A percentile compares a stretch with the other conserved stretches of the same genome.
phyloP scores from a whole-genome alignment of 1,140 invertebrate genomes.

The Trichogramma pretiosum region DNA sequence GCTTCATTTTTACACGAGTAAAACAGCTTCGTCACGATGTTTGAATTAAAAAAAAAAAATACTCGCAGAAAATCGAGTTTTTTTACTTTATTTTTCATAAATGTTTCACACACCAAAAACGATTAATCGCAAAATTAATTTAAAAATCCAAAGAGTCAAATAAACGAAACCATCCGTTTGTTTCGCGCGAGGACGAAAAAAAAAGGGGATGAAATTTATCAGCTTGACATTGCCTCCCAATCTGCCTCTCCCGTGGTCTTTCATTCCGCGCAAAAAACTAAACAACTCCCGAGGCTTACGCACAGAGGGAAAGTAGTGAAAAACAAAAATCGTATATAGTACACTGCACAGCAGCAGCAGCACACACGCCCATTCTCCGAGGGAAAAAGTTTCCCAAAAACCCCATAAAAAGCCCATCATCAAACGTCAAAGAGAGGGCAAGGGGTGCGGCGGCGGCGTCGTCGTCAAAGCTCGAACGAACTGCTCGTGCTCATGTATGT shows the following conservation, averaged over 20 bases:
- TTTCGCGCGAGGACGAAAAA: no score
- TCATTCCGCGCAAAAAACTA: background rate
- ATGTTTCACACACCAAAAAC: no score
- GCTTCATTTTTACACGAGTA: no score
- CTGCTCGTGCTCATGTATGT: background rate
- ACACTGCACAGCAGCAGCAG: background rate
- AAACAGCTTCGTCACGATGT: no score
- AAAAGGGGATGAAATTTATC: no score
- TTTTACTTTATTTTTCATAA: no score
- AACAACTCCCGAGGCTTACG: background rate
- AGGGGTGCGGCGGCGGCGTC: background rate
- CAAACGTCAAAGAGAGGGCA: background rate
- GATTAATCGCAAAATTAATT: no score
- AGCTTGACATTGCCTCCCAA: background rate
- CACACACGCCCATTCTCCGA: background rate
- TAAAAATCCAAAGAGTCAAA: no score
- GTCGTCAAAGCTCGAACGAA: background rate
- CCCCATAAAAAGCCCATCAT: conserved; percentile 18
- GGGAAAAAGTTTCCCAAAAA: background rate
- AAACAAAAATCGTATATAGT: background rate
- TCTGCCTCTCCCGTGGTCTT: background rate
- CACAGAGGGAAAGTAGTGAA: background rate
- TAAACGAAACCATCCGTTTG: no score
- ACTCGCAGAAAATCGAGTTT: no score
- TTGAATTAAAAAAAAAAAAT: no score